Percentiles rank a stretch among this genome's conserved stretches.
Evolutionary conservation across 2,113 vertebrate species (phyloP).

Genomic region (Pollimyrus isidori): DNA sequence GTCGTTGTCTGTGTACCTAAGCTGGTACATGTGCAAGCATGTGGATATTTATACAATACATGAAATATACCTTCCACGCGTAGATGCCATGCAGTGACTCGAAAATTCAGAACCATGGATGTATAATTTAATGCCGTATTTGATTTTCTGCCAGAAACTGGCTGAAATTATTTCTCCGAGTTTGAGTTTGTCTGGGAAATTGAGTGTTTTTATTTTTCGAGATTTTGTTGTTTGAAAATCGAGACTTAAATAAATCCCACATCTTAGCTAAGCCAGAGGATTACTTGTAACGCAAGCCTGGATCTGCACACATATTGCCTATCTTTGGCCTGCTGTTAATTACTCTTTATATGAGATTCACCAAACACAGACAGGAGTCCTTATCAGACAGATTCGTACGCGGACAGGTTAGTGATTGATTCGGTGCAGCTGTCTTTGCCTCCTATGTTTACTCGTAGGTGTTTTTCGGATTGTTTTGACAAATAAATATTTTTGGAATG

Average conservation of each 20-base stretch:
- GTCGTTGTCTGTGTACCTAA: not conserved
- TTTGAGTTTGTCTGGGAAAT: not conserved
- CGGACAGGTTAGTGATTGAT: not conserved
- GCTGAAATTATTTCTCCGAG: not conserved
- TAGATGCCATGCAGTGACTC: not conserved
- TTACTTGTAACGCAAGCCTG: not conserved
- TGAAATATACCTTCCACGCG: not conserved
- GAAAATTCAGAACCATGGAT: not conserved
- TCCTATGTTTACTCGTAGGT: not conserved
- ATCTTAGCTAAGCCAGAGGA: not conserved
- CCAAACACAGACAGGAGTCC: not conserved
- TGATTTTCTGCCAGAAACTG: not conserved
- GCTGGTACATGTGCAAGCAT: not conserved
- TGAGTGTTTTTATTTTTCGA: not conserved
- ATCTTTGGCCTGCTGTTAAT: not conserved
- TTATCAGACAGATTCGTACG: not conserved
- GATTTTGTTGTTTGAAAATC: not conserved
- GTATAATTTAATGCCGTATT: not conserved
- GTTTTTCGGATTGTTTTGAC: not conserved
- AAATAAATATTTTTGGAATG: not conserved
- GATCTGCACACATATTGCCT: not conserved
- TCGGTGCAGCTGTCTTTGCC: not conserved
- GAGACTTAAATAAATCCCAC: not conserved
- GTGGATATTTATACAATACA: not conserved
- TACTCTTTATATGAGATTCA: not conserved